These are phyloP conservation scores for Triplophysa rosa DNA, from an alignment of 2,113 vertebrate species.

Conservation along the genomic window DNA sequence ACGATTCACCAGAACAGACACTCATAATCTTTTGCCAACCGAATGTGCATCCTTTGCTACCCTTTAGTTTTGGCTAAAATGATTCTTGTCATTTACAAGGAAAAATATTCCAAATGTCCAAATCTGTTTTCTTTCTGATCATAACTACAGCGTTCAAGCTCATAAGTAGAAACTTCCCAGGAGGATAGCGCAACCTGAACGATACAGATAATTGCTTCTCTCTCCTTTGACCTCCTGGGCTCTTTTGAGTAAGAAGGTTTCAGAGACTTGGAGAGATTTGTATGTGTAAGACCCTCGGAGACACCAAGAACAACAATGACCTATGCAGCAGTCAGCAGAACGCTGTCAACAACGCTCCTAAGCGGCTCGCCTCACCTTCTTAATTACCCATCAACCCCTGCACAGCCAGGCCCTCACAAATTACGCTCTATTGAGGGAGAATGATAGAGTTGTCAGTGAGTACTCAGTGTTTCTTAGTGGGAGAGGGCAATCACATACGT, in stretches of 20 bases:
- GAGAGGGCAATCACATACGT: slow-evolving; percentile 59
- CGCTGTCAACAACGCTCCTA: slow-evolving; percentile 69
- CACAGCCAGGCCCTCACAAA: slow-evolving; percentile 76
- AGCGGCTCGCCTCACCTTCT: slow-evolving; percentile 70
- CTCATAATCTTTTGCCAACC: background rate
- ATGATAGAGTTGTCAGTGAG: slow-evolving; percentile 78
- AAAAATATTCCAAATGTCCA: too few species aligned
- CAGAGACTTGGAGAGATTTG: slow-evolving; percentile 22
- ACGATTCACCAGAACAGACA: too few species aligned
- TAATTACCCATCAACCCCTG: slow-evolving; percentile 79
- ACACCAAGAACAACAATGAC: slow-evolving; percentile 48
- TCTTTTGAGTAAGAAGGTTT: slow-evolving; percentile 11
- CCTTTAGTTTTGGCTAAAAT: too few species aligned
- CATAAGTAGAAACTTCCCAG: too few species aligned
- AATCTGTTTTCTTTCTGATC: too few species aligned
- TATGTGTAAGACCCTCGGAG: slow-evolving; percentile 43
- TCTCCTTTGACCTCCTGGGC: slow-evolving; percentile 27
- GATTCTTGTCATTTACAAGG: too few species aligned
- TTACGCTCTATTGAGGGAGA: slow-evolving; percentile 76
- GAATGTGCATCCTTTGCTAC: too few species aligned
- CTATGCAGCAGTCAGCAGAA: slow-evolving; percentile 67
- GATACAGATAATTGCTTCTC: slow-evolving; percentile 2
- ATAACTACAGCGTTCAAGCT: too few species aligned
- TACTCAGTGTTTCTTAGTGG: slow-evolving; percentile 68
- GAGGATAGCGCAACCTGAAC: too few species aligned